A percentile compares a stretch with the other conserved stretches of the same genome.
Evolutionary conservation across 2,888 invertebrate species (phyloP).

Genomic region (Hololepta plana): DNA sequence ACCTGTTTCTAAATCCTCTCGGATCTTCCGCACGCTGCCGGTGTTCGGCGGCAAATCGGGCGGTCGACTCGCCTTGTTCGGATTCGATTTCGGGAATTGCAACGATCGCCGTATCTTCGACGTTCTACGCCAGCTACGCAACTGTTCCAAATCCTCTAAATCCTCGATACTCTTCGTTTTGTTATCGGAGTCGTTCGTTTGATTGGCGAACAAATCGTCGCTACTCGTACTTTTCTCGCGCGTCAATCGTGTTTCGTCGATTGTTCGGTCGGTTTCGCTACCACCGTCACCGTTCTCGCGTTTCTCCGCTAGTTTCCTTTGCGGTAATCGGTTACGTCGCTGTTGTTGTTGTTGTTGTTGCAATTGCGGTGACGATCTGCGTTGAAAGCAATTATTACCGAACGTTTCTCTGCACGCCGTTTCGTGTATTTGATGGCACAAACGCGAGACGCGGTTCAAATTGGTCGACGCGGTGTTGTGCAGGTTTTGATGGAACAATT

Average conservation of each 20-base stretch:
- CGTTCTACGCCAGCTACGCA: conserved; percentile 42
- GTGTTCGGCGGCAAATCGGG: conserved; percentile 27
- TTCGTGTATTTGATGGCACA: conserved; percentile 30
- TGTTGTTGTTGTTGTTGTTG: no score
- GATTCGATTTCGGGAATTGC: conserved; percentile 39
- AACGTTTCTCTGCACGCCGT: conserved; percentile 24
- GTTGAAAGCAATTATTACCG: conserved; percentile 13
- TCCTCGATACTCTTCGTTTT: conserved; percentile 19
- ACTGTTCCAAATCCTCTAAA: conserved; percentile 21
- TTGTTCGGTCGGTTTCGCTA: conserved; percentile 12
- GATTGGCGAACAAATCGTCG: conserved; percentile 30
- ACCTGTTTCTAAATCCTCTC: conserved; percentile 35
- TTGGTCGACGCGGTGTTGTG: conserved; percentile 19
- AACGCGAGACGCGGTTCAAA: conserved; percentile 26
- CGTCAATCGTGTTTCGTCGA: conserved; percentile 15
- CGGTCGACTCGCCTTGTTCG: conserved; percentile 13
- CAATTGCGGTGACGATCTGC: no score
- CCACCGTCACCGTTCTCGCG: conserved; percentile 18
- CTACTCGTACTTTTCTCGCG: conserved; percentile 30
- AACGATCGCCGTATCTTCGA: conserved; percentile 45
- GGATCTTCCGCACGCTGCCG: conserved; percentile 34
- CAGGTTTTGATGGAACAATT: conserved; percentile 7
- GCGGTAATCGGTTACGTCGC: no score
- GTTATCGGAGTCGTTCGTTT: no score
- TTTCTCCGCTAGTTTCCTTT: conserved; percentile 3